Conservation (phyloP, 2,797 vertebrate species). For the Girardinus metallicus region DNA sequence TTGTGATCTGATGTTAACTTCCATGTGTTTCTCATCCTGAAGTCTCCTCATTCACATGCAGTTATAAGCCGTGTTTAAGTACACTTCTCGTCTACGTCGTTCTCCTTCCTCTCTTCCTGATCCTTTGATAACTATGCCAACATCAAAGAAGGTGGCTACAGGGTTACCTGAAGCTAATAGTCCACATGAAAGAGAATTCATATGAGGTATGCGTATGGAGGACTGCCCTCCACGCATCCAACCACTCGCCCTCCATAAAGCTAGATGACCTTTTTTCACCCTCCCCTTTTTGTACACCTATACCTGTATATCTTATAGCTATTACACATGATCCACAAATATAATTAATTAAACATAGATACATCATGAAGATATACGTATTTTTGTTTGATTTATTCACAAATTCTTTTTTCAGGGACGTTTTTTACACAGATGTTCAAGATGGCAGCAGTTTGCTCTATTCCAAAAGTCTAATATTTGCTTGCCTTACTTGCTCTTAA, state of each 20-base stretch:
- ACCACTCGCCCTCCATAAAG: neutral
- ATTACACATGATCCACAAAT: neutral
- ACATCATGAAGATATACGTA: neutral
- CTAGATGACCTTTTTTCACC: neutral
- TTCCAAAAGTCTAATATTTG: neutral
- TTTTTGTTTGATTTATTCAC: neutral
- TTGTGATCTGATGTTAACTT: constrained; percentile 9
- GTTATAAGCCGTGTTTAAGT: constrained; percentile 44
- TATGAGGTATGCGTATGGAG: constrained; percentile 67
- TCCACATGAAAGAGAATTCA: constrained; percentile 81
- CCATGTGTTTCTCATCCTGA: constrained; percentile 17
- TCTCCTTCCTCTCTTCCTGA: constrained; percentile 45
- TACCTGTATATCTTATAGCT: neutral
- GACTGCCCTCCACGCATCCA: constrained; percentile 40
- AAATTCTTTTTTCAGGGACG: neutral
- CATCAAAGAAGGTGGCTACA: constrained; percentile 73
- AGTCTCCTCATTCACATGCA: constrained; percentile 49
- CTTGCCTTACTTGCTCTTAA: neutral
- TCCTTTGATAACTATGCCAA: constrained; percentile 69
- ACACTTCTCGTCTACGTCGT: constrained; percentile 39
- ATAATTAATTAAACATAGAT: neutral
- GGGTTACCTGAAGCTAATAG: constrained; percentile 78
- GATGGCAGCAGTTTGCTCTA: neutral
- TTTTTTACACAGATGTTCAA: neutral
- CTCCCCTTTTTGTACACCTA: neutral